phyloP scores from a whole-genome alignment of 2,797 vertebrate species.

The Ibycter americanus region DNA sequence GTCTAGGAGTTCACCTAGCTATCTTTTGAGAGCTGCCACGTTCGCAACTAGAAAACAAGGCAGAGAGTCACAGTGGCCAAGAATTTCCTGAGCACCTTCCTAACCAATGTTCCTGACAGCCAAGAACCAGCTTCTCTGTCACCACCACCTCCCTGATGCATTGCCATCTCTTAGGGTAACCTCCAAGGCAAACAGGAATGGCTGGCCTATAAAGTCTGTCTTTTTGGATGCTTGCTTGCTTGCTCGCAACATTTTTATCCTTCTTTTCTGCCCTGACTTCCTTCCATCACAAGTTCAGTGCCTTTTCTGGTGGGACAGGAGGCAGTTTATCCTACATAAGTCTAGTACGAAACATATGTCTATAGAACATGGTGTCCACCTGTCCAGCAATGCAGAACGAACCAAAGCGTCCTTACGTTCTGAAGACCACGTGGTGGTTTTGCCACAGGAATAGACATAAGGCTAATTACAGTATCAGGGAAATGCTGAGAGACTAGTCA shows the following conservation, averaged over 20 bases:
- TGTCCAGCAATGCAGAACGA: background rate
- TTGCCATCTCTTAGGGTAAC: background rate
- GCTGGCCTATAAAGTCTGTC: background rate
- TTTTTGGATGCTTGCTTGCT: background rate
- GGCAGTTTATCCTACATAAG: background rate
- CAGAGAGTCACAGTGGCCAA: background rate
- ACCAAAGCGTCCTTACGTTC: background rate
- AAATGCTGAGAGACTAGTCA: conserved; percentile 69
- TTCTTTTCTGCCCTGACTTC: background rate
- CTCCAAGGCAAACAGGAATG: background rate
- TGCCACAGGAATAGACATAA: conserved; percentile 20
- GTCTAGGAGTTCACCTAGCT: background rate
- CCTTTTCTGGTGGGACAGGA: background rate
- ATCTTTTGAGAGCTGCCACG: background rate
- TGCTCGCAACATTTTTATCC: background rate
- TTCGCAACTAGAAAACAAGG: background rate
- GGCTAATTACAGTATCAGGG: conserved; percentile 72
- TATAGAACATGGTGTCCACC: background rate
- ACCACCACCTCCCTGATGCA: background rate
- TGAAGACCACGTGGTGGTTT: background rate
- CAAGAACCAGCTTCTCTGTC: background rate
- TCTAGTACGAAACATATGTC: background rate
- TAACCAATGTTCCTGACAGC: background rate
- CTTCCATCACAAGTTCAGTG: accelerated
- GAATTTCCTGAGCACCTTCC: background rate